Evolutionary conservation across 2,113 vertebrate species (phyloP).

Genomic region (Typhlomys cinereus): DNA sequence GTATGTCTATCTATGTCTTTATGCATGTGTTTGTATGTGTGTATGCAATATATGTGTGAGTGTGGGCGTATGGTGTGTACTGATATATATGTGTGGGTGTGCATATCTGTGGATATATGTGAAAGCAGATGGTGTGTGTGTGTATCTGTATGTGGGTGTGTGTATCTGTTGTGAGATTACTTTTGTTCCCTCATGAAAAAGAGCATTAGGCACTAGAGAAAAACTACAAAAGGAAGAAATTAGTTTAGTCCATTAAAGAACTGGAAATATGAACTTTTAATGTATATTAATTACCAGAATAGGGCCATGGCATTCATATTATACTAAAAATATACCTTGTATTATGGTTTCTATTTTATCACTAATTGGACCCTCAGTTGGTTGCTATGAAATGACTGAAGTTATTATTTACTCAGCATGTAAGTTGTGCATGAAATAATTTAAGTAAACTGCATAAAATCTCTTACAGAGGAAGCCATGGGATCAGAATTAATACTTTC

Average conservation of each 20-base stretch:
- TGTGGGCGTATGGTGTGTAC: not conserved
- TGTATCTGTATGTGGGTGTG: not conserved
- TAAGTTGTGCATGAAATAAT: not conserved
- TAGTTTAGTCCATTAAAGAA: not conserved
- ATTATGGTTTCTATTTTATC: not conserved
- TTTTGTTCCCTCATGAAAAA: not conserved
- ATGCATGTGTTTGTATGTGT: not conserved
- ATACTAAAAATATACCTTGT: too few relatives aligned
- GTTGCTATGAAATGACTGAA: not conserved
- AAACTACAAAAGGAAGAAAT: not conserved
- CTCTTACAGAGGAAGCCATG: fast-evolving
- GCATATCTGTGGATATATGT: not conserved
- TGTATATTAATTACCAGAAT: not conserved
- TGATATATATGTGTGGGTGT: too few relatives aligned
- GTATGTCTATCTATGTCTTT: too few relatives aligned
- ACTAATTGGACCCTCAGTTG: not conserved
- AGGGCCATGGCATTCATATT: not conserved
- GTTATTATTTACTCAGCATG: not conserved
- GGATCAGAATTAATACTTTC: not conserved
- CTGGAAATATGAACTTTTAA: not conserved
- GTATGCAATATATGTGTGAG: not conserved
- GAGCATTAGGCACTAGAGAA: not conserved
- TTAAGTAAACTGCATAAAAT: not conserved
- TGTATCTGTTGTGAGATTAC: not conserved
- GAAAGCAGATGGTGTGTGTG: too few relatives aligned